Percentiles rank a stretch among this genome's conserved stretches.
phyloP scores from a whole-genome alignment of 37 sponge, comb jelly and placozoan species.

The Crambe crambe region DNA sequence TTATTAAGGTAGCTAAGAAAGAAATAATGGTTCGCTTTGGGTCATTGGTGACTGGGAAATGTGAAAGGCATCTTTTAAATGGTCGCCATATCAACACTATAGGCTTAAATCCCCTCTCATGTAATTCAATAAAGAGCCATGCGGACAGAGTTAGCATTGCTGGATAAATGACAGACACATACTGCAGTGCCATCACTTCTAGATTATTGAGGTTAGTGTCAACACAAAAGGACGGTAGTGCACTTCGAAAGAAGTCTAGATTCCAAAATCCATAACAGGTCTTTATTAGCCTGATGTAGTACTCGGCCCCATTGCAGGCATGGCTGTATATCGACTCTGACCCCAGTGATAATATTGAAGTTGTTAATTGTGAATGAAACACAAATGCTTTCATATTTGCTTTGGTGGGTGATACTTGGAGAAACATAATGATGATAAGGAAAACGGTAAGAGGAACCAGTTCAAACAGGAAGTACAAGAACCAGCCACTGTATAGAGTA shows the following conservation, averaged over 20 bases:
- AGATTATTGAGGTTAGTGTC: constrained; percentile 26
- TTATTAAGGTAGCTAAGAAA: constrained; percentile 15
- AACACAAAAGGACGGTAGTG: constrained; percentile 42
- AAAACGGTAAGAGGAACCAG: not conserved
- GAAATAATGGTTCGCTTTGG: constrained; percentile 9
- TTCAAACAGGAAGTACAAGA: constrained; percentile 15
- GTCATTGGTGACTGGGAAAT: constrained; percentile 15
- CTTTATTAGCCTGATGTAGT: not conserved
- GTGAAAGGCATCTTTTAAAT: constrained; percentile 3
- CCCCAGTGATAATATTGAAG: not conserved
- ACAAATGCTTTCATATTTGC: constrained; percentile 12
- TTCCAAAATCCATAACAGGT: constrained; percentile 46
- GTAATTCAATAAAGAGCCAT: not conserved
- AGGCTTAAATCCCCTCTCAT: constrained; percentile 2
- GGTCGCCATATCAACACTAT: constrained; percentile 20
- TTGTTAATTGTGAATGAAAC: constrained; percentile 9
- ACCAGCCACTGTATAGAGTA: constrained; percentile 4
- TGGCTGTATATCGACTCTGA: not conserved
- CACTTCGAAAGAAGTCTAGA: constrained; percentile 45
- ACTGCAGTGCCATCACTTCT: constrained; percentile 23
- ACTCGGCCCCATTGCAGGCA: not conserved
- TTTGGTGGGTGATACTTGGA: constrained; percentile 13
- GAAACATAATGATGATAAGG: not conserved
- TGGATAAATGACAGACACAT: constrained; percentile 44
- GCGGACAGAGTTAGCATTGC: constrained; percentile 1